Evolutionary conservation across 2,888 invertebrate genomes (phyloP), one percentile per base, ranked within the genome.

Genomic region (Stratiomys singularior): DNA sequence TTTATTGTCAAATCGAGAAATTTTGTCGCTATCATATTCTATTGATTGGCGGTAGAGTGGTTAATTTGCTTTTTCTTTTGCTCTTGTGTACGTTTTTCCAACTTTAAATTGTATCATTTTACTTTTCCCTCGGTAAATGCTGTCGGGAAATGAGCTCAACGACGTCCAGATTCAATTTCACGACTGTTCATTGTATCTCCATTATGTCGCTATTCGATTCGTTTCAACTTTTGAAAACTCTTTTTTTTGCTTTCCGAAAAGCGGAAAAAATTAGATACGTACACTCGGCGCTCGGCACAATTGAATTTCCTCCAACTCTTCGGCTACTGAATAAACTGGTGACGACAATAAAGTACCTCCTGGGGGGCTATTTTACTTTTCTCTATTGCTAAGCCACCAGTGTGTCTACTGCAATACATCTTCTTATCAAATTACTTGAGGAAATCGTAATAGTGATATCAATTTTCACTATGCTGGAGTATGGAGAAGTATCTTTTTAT

Each of bases 401-500:
- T 4, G 37, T 66, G 66, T 66, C 37, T 66, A 18, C 66, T 37
- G 37, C 9, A 66, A 37, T 66, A 37, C 37, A 66, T 66, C 66
- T 66, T 66, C 15, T 66, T 66, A 66, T 66, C 66, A 66, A 66
- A 66, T 66, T 66, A 66, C 66, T 66, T 66, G 66, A 66, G 66
- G 66, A 66, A 66, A 37, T 66, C 30, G 66, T 30, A 37, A 66
- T 66, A 37, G 66, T 11, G 66, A 66, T 66, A 66, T 66, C 66
- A 66, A 66, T 66, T 66, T 37, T 66, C 66, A 30, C 66, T 37
- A 37, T n/a, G 37, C 15, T 1, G 4, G 60, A 15, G 28, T 27
- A 27, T 27, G 27, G 63, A 63, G 23, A 63, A 63, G 27, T 63
- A 23, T 15, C 25, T 63, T 63, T 27, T 37, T 37, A 9, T n/a